Evolutionary conservation across 2,113 vertebrate genomes (phyloP), one percentile per base, ranked within the genome.

Genomic region (Caranx ignobilis): DNA sequence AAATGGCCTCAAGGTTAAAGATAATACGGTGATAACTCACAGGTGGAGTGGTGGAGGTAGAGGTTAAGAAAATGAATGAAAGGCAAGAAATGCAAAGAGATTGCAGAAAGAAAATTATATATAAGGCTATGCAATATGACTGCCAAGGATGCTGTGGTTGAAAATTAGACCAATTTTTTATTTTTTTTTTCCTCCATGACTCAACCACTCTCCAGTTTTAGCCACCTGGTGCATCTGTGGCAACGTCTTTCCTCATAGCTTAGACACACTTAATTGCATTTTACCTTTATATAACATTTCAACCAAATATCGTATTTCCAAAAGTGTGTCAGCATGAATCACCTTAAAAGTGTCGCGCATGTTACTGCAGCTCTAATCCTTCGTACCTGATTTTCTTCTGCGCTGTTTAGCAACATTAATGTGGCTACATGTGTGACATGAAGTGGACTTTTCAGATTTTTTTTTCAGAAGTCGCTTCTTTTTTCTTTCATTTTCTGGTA

Each of bases 1-100:
- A 83, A 78, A 86, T 43, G 68, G 81, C 79, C 82, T 50, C 74
- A 89, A 91, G 91, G 89, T 91, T 84, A 77, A 79, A 87, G 43
- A 72, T 81, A 83, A 90, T 81, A 72, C 57, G 62, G 71, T 39
- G 81, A 80, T 71, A 88, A 79, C 63, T 73, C 55, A 26, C 62
- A 77, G 35, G 16, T 45, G 41, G 66, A 57, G 54, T 61, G 71
- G 65, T 87, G 12, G 52, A 77, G 61, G 57, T 43, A 21, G 55
- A 81, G 80, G 84, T 88, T 80, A 76, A 31, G 39, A 67, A 50
- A 77, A 35, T 37, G 31, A 68, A 45, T 57, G 70, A 75, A 26
- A 78, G 60, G 37, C 26, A 32, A 32, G 55, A 77, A 63, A 86
- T 81, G 79, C 55, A 82, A 76, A 60, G 21, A 62, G 37, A 57